Evolutionary conservation across 1,140 invertebrate genomes (phyloP), one percentile per base, ranked within the genome.

Genomic region (Drosophila yakuba): DNA sequence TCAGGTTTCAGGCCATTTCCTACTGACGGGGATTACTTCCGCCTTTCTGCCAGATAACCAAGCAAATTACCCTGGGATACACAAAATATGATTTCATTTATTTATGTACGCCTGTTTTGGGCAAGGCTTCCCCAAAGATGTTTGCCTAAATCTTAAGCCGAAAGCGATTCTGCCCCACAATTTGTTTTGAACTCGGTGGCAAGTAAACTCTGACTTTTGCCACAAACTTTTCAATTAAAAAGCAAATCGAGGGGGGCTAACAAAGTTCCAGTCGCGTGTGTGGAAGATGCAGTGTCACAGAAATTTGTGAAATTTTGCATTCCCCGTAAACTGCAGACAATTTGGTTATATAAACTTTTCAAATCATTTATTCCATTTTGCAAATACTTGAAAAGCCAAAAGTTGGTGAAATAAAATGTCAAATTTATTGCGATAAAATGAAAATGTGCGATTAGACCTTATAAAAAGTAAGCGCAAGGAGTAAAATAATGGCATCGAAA

Each of bases 161-260:
- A 48, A 74, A 68, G 64, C 72, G 80, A 58, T 73, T 71, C 38
- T 23, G n/a, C 28, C 47, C n/a, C 25, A 66, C 52, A 25, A 38
- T 43, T 43, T 20, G 44, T 36, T 17, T 51, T 7, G 10, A 74
- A 74, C 47, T 25, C 56, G 43, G 43, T 56, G 4, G 23, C 38
- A 47, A 38, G 36, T 23, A 43, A 48, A 36, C 38, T 47, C 41
- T 17, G 4, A 20, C 25, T 67, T 48, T 32, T n/a, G 35, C 11
- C 8, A 14, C 11, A 43, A 86, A 82, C 79, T 86, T 86, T 86
- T 88, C 79, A 86, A 86, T 86, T 86, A 88, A 78, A 86, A 66
- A 86, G 52, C 52, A 50, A 67, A 78, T 69, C 32, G 39, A 47
- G 14, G 25, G 7, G 17, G n/a, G 17, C 43, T 43, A 15, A 38